Percentiles rank a stretch among this genome's conserved stretches.
Conservation (phyloP, 2,113 vertebrate species). For the Istiophorus platypterus region DNA sequence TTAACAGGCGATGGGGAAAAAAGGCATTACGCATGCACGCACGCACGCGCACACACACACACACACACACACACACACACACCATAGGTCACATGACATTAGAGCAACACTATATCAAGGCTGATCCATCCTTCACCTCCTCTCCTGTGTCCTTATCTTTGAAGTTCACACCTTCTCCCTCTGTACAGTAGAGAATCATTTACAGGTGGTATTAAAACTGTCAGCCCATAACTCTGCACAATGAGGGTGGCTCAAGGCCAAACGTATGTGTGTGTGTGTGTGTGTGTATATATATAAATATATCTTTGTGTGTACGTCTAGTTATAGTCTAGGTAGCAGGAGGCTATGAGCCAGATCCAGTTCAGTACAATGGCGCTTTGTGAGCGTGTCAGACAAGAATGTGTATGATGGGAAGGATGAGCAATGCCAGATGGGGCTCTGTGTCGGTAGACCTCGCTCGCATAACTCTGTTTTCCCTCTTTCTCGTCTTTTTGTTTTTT, state of each 20-base stretch:
- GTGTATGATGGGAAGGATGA: slow-evolving; percentile 73
- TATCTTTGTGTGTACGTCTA: slow-evolving; percentile 19
- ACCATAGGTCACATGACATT: slow-evolving; percentile 34
- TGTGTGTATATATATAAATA: slow-evolving; percentile 15
- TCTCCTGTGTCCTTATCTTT: slow-evolving; percentile 51
- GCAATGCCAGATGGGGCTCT: slow-evolving; percentile 58
- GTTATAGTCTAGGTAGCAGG: slow-evolving; percentile 53
- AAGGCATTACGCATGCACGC: not conserved
- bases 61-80: slow-evolving; percentile 17
- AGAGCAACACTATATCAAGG: slow-evolving; percentile 21
- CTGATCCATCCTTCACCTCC: slow-evolving; percentile 27
- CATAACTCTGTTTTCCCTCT: slow-evolving; percentile 36
- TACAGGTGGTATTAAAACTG: slow-evolving; percentile 74
- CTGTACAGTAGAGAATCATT: slow-evolving; percentile 67
- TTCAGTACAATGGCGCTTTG: slow-evolving; percentile 75
- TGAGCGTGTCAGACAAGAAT: slow-evolving; percentile 75
- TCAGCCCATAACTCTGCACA: slow-evolving; percentile 71
- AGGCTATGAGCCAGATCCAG: slow-evolving; percentile 69
- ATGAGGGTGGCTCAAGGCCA: slow-evolving; percentile 72
- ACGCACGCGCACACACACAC: not conserved
- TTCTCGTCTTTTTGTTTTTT: slow-evolving; percentile 1
- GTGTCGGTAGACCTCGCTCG: slow-evolving; percentile 46
- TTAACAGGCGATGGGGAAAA: slow-evolving; percentile 2
- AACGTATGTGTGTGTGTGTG: slow-evolving; percentile 38
- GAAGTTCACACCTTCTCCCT: slow-evolving; percentile 67